Conservation (phyloP, 2,797 vertebrate genomes). For the Lateolabrax maculatus region DNA sequence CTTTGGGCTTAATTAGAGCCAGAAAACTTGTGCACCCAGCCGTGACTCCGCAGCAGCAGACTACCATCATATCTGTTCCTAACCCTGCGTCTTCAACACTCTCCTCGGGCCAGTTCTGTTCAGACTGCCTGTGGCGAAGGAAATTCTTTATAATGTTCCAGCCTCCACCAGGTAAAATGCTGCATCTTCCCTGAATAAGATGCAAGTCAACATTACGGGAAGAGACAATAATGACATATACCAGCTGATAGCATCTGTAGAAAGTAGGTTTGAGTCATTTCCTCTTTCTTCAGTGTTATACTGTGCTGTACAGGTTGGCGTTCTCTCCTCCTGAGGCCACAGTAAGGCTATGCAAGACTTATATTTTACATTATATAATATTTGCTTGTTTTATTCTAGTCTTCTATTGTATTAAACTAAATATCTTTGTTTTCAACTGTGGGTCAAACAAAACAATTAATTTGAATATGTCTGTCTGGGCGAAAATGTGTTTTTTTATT, state of each 20-base stretch:
- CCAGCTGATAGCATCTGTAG: not conserved
- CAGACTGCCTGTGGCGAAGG: conserved; percentile 27
- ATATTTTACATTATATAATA: too few species aligned
- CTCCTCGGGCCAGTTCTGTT: conserved; percentile 39
- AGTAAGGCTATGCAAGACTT: too few species aligned
- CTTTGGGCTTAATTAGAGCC: conserved; percentile 62
- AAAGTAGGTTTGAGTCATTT: not conserved
- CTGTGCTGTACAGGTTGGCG: not conserved
- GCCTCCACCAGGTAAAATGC: conserved; percentile 12
- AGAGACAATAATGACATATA: conserved; percentile 6
- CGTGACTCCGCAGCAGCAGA: conserved; percentile 44
- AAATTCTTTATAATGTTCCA: conserved; percentile 20
- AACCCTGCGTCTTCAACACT: conserved; percentile 40
- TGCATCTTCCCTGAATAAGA: not conserved
- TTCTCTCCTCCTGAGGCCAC: not conserved
- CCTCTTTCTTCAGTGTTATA: not conserved
- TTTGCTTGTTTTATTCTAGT: not conserved
- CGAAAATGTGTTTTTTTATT: too few species aligned
- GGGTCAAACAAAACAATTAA: not conserved
- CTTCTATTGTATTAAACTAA: not conserved
- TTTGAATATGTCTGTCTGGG: not conserved
- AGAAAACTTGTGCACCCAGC: conserved; percentile 29
- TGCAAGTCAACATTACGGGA: not conserved
- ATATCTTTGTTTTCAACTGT: not conserved
- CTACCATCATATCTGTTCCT: conserved; percentile 39